A percentile compares a stretch with the other conserved stretches of the same genome.
Evolutionary conservation across 2,797 vertebrate species (phyloP).

Genomic region (Danio aesculapii): DNA sequence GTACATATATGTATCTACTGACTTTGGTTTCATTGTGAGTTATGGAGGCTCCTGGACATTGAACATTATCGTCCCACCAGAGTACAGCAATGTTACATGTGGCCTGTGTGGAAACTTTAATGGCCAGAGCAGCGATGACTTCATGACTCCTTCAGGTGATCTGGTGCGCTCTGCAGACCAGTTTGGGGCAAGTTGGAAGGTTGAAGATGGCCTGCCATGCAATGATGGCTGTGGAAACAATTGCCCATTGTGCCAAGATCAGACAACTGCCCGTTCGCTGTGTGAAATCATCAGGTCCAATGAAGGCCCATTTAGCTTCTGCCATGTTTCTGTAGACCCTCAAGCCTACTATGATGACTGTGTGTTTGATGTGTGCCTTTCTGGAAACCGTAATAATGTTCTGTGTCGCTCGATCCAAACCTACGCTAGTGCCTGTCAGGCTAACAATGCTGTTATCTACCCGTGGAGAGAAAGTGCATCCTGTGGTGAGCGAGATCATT

Average conservation of each 20-base stretch:
- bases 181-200: slow-evolving; percentile 75
- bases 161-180: slow-evolving; percentile 1
- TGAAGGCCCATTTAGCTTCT: slow-evolving; percentile 74
- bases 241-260: slow-evolving; percentile 65
- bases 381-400: slow-evolving; percentile 32
- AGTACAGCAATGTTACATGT: slow-evolving; percentile 73
- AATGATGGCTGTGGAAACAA: slow-evolving; percentile 62
- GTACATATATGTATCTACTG: slow-evolving; percentile 65
- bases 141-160: slow-evolving; percentile 64
- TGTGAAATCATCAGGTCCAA: slow-evolving; percentile 75
- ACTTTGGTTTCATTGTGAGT: slow-evolving; percentile 76
- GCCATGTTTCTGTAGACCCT: slow-evolving; percentile 73
- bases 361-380: slow-evolving; percentile 79
- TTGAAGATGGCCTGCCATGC: slow-evolving; percentile 64
- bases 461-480: slow-evolving; percentile 78
- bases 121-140: slow-evolving; percentile 76
- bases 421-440: slow-evolving; percentile 82
- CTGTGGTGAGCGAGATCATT: slow-evolving; percentile 78
- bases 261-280: background rate
- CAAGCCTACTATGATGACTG: slow-evolving; percentile 75
- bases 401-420: slow-evolving; percentile 73
- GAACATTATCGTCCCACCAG: slow-evolving; percentile 71
- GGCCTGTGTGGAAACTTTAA: slow-evolving; percentile 87
- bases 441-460: slow-evolving; percentile 66
- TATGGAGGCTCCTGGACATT: slow-evolving; percentile 74